A percentile compares a stretch with the other conserved stretches of the same genome.
Conservation (phyloP, 2,797 vertebrate species). For the Miichthys miiuy region DNA sequence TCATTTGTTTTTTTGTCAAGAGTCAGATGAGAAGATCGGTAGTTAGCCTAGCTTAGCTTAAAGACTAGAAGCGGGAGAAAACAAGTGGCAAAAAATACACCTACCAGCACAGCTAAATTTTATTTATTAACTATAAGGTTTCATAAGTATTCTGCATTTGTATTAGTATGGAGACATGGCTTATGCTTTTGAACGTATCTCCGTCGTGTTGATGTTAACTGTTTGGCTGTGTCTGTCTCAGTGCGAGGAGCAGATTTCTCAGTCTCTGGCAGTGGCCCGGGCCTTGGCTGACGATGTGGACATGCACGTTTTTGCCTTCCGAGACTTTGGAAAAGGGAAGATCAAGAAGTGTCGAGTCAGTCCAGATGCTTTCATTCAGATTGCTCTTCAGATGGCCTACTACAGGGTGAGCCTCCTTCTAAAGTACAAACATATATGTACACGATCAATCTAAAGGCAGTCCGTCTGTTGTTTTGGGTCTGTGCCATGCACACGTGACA, state of each 20-base stretch:
- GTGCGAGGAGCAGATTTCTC: conserved; percentile 86
- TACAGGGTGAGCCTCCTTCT: conserved; percentile 86
- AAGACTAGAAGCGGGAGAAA: background rate
- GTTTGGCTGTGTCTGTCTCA: conserved; percentile 62
- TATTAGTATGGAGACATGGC: background rate
- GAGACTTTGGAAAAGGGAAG: conserved; percentile 90
- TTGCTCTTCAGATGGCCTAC: conserved; percentile 90
- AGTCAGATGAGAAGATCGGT: background rate
- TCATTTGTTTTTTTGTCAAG: background rate
- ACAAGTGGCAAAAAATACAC: background rate
- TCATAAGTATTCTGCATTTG: background rate
- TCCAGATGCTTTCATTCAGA: conserved; percentile 91
- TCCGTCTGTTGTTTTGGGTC: background rate
- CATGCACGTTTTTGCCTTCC: conserved; percentile 89
- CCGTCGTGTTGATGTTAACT: background rate
- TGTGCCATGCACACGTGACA: background rate
- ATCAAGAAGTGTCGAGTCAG: conserved; percentile 89
- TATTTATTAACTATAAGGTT: background rate
- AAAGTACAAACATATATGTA: background rate
- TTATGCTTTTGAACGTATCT: background rate
- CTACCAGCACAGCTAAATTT: background rate
- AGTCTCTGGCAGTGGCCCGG: conserved; percentile 87
- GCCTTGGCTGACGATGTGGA: conserved; percentile 88
- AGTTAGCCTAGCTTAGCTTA: background rate
- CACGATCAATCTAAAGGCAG: background rate